Evolutionary conservation across 2,888 invertebrate genomes (phyloP), one percentile per base, ranked within the genome.

Genomic region (Tenthredo scrophulariae): DNA sequence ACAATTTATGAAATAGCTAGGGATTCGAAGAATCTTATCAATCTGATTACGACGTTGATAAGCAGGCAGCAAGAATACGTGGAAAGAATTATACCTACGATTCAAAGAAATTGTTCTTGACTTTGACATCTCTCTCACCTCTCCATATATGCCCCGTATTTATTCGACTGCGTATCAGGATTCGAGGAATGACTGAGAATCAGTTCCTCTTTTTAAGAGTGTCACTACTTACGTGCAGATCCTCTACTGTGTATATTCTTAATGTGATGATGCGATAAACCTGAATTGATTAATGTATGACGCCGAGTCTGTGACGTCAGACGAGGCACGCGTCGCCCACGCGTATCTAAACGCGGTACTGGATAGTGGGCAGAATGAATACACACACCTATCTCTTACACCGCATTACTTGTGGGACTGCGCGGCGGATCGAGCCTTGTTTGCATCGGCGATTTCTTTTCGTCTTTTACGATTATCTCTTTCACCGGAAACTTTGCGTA

Each of bases 301-400:
- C 67, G 67, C 18, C 67, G 33, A 33, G 67, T 67, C 67, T 67
- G 33, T 67, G 67, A 67, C 67, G 67, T 67, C 67, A 67, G 33
- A 18, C 67, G 18, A 33, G 67, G 67, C 67, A 67, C 67, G 67
- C 67, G 67, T 67, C 67, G 67, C 67, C 67, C 67, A 67, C 67
- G 18, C 33, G 33, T 15, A 33, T 67, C 67, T 67, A 67, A 67
- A 67, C 67, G 33, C 33, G 67, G 29, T 67, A 67, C 33, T 33
- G 67, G 33, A 33, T 67, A 15, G 67, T 67, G 33, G 67, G 67
- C 33, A 67, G 67, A 67, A 33, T 15, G 29, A 33, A 62, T 62
- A 62, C 26, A 26, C 62, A 62, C 62, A 67, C 67, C 29, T 67
- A 29, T 67, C 18, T 67, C 67, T 33, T 33, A 67, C 67, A 67